These are phyloP conservation scores for Mactra quadrangularis DNA, from an alignment of 1,140 invertebrate genomes.

Conservation along the genomic window DNA sequence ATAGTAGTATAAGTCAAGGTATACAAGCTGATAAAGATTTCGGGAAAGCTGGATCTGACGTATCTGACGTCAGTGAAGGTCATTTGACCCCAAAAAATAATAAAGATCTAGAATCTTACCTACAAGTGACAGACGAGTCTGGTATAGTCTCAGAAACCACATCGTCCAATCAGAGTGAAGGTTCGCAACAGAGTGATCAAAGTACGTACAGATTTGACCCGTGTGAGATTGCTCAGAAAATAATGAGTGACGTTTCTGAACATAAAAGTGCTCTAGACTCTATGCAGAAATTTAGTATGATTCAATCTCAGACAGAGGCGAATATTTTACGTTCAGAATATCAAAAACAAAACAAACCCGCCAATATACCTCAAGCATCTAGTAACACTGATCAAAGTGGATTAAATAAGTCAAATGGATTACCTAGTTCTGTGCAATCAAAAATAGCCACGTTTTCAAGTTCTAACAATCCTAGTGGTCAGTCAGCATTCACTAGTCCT, in stretches of 20 bases:
- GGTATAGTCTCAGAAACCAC: slow-evolving; percentile 66
- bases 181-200: slow-evolving; percentile 67
- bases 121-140: slow-evolving; percentile 63
- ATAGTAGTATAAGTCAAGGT: slow-evolving; percentile 69
- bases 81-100: slow-evolving; percentile 50
- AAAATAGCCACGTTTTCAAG: slow-evolving; percentile 30
- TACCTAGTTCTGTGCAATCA: slow-evolving; percentile 30
- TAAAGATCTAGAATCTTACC: slow-evolving; percentile 57
- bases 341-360: slow-evolving; percentile 49
- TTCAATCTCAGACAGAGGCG: slow-evolving; percentile 30
- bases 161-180: slow-evolving; percentile 69
- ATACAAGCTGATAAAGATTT: slow-evolving; percentile 47
- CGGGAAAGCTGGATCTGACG: slow-evolving; percentile 51
- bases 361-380: not conserved
- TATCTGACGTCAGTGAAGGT: slow-evolving; percentile 57
- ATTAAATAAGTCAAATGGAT: not conserved
- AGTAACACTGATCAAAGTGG: not conserved
- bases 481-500: slow-evolving; percentile 53
- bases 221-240: slow-evolving; percentile 74
- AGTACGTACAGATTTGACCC: slow-evolving; percentile 61
- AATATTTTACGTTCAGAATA: slow-evolving; percentile 49
- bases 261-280: slow-evolving; percentile 73
- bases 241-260: slow-evolving; percentile 76
- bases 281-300: slow-evolving; percentile 74
- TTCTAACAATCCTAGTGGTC: not conserved